Conservation (phyloP, 2,797 vertebrate species). For the Rhinogobio ventralis region DNA sequence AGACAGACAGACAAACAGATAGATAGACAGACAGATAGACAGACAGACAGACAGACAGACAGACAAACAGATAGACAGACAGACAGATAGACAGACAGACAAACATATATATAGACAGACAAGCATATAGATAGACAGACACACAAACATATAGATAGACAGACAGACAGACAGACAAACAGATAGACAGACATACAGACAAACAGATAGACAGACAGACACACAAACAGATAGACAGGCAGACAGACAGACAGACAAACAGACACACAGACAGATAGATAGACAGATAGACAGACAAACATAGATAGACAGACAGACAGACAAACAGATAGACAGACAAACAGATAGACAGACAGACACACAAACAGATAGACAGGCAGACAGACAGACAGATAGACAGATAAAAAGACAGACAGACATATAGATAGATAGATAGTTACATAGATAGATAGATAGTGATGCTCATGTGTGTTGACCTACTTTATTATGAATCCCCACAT, state of each 20-base stretch:
- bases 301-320: not conserved
- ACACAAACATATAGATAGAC: too few species aligned
- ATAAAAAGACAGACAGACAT: rapidly evolving
- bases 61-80: not conserved
- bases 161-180: too few species aligned
- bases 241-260: too few species aligned
- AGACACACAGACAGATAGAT: not conserved
- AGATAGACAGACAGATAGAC: not conserved
- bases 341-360: not conserved
- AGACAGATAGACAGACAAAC: rapidly evolving
- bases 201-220: too few species aligned
- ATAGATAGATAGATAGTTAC: not conserved
- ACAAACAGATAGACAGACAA: not conserved
- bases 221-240: too few species aligned
- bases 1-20: not conserved
- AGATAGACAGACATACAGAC: too few species aligned
- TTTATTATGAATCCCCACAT: conserved; percentile 15
- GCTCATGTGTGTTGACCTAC: conserved; percentile 20
- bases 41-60: rapidly evolving
- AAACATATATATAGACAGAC: not conserved
- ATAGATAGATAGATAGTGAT: not conserved
- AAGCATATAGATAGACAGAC: too few species aligned
- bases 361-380: not conserved
- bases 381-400: not conserved
- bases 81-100: too few species aligned